phyloP scores from a whole-genome alignment of 2,113 vertebrate species.

The Seriola aureovittata region DNA sequence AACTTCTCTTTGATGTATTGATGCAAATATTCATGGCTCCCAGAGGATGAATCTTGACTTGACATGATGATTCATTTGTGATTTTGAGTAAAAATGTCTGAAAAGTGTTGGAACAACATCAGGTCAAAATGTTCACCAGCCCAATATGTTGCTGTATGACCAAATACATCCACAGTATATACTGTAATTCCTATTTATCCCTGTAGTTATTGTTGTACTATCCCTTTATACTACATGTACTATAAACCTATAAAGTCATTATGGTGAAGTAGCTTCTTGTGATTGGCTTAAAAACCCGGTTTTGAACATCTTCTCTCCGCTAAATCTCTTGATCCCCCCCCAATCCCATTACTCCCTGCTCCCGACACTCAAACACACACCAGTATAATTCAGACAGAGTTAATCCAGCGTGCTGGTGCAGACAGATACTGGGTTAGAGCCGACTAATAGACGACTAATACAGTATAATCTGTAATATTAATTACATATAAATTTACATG shows the following conservation, averaged over 20 bases:
- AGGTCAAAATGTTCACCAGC: no score
- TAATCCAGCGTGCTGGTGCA: conserved; percentile 46
- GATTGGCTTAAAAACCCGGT: conserved; percentile 12
- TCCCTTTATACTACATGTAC: no score
- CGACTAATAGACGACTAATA: conserved; percentile 38
- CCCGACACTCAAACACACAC: conserved; percentile 28
- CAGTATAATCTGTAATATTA: conserved; percentile 21
- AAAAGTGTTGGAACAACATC: no score
- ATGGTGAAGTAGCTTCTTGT: neutral
- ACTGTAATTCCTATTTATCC: no score
- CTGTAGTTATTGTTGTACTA: no score
- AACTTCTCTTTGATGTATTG: no score
- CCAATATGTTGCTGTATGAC: no score
- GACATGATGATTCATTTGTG: no score
- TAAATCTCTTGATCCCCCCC: conserved; percentile 51
- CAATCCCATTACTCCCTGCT: conserved; percentile 56
- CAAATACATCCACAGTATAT: no score
- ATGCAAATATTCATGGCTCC: no score
- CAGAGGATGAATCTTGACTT: no score
- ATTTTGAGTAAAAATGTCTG: no score
- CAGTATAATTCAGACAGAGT: conserved; percentile 16
- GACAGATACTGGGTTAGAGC: neutral
- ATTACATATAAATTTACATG: neutral
- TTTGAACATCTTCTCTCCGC: conserved; percentile 24
- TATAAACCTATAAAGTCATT: neutral